phyloP scores from a whole-genome alignment of 2,888 invertebrate species.

The Apotomis betuletana region DNA sequence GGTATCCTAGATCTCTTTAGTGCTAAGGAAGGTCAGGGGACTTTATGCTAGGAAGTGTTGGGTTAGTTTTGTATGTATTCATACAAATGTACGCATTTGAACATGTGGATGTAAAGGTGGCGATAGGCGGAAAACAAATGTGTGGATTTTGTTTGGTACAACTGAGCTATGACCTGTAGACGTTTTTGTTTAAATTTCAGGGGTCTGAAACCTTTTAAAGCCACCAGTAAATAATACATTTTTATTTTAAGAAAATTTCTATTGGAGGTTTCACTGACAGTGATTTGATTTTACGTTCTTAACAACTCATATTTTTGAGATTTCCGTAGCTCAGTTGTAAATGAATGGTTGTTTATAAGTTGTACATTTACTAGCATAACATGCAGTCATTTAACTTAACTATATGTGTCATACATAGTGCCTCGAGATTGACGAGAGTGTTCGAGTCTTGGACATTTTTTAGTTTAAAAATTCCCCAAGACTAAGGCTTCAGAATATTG shows the following conservation, averaged over 20 bases:
- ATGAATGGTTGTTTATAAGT: conserved; percentile 31
- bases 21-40: neutral
- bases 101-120: neutral
- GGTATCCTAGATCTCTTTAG: neutral
- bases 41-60: neutral
- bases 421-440: conserved; percentile 52
- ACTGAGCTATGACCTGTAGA: conserved; percentile 28
- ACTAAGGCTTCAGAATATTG: conserved; percentile 41
- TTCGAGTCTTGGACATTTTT: conserved; percentile 63
- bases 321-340: conserved; percentile 24
- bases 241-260: no score
- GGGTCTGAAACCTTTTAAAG: no score
- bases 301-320: neutral
- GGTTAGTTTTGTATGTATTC: neutral
- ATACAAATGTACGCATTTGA: no score
- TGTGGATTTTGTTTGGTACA: conserved; percentile 13
- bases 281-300: neutral
- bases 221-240: no score
- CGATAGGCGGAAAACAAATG: neutral
- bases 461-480: conserved; percentile 59
- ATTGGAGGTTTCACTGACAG: no score
- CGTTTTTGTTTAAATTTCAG: neutral
- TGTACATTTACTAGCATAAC: conserved; percentile 41
- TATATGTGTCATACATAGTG: conserved; percentile 43
- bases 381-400: conserved; percentile 39